A percentile compares a stretch with the other conserved stretches of the same genome.
phyloP scores from a whole-genome alignment of 2,888 invertebrate genomes.

The Trilocha varians region DNA sequence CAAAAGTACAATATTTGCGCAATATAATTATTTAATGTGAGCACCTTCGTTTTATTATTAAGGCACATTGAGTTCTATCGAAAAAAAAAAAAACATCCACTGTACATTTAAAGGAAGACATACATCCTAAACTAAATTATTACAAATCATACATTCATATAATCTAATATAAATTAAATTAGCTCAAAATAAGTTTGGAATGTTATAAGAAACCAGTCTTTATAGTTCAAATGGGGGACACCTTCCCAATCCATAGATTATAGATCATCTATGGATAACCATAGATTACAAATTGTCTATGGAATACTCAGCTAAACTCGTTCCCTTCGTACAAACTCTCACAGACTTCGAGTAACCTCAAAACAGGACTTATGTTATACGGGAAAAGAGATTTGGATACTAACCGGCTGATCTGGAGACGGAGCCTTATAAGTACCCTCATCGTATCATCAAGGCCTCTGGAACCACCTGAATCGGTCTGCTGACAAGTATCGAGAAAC shows the following conservation, averaged over 20 bases:
- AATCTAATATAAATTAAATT: conserved; percentile 8
- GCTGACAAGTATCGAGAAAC: conserved; percentile 84
- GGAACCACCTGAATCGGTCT: conserved; percentile 68
- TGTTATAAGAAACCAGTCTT: conserved; percentile 6
- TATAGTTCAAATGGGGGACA: neutral
- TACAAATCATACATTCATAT: conserved; percentile 8
- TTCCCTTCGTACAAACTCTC: conserved; percentile 90
- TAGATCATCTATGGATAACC: neutral
- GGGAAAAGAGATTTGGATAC: conserved; percentile 89
- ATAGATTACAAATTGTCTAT: no score
- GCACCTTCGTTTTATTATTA: conserved; percentile 16
- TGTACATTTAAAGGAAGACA: conserved; percentile 1
- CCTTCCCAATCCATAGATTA: conserved; percentile 3
- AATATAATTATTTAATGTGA: conserved; percentile 1
- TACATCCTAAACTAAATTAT: conserved; percentile 4
- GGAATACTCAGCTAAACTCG: conserved; percentile 78
- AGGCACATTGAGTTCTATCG: conserved; percentile 16
- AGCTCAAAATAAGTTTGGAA: conserved; percentile 7
- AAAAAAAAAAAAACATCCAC: conserved; percentile 18
- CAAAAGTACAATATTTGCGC: neutral
- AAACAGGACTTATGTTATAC: conserved; percentile 91
- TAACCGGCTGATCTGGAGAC: conserved; percentile 85
- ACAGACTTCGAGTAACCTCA: conserved; percentile 86
- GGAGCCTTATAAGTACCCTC: conserved; percentile 84
- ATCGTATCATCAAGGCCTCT: conserved; percentile 85